phyloP scores from a whole-genome alignment of 2,888 invertebrate species.

The Masnerella sp. region DNA sequence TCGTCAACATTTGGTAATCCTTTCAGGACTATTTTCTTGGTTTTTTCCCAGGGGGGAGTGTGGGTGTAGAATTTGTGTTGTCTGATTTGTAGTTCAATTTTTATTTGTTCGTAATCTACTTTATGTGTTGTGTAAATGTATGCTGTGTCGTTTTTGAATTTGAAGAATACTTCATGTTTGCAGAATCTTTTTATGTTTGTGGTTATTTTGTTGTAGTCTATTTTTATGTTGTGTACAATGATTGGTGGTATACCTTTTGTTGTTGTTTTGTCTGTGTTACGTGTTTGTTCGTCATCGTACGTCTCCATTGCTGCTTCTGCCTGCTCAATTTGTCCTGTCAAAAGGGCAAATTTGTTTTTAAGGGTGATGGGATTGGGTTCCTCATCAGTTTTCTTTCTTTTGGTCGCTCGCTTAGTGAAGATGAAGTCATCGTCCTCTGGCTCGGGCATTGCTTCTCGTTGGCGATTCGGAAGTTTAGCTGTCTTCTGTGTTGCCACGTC shows the following conservation, averaged over 20 bases:
- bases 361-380: too few species aligned
- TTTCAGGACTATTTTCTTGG: neutral
- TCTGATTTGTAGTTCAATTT: neutral
- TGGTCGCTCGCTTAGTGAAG: too few species aligned
- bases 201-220: neutral
- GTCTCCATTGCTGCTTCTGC: too few species aligned
- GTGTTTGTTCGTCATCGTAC: too few species aligned
- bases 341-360: too few species aligned
- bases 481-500: too few species aligned
- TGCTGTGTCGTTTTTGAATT: neutral
- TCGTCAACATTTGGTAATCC: neutral
- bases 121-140: neutral
- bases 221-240: neutral
- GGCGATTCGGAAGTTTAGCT: too few species aligned
- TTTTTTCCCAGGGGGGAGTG: neutral
- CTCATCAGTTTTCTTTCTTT: too few species aligned
- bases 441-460: too few species aligned
- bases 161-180: neutral
- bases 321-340: too few species aligned
- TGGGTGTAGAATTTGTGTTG: neutral
- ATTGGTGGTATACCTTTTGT: neutral
- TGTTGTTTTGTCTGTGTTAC: too few species aligned
- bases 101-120: neutral
- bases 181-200: neutral
- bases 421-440: too few species aligned